These are phyloP conservation scores for Premnoplex brunnescens DNA, from an alignment of 2,797 vertebrate genomes.

Conservation along the genomic window DNA sequence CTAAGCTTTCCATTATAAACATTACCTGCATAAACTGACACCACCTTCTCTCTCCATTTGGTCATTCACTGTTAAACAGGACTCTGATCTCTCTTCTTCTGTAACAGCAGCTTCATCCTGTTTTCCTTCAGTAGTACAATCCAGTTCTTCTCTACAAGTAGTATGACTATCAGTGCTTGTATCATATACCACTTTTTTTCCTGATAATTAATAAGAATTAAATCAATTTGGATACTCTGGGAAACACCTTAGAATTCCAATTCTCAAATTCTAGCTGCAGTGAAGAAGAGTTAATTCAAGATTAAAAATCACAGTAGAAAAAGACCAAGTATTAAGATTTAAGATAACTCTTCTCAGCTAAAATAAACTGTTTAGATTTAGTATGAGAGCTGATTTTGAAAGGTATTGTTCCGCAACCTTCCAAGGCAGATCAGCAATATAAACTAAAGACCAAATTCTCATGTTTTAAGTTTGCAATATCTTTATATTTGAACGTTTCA, in stretches of 20 bases:
- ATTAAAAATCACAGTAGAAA: not conserved
- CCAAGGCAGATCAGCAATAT: not conserved
- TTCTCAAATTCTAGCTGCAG: not conserved
- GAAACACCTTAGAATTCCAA: not conserved
- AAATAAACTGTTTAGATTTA: not conserved
- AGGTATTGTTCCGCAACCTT: not conserved
- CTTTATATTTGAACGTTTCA: not conserved
- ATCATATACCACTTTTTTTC: not conserved
- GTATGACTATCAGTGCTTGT: not conserved
- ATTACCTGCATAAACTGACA: slow-evolving; percentile 58
- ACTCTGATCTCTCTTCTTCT: not conserved
- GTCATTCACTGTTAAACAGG: not conserved
- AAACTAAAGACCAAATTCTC: not conserved
- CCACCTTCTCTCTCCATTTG: not conserved
- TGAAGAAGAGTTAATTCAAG: not conserved
- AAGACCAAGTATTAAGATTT: not conserved
- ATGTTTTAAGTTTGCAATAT: not conserved
- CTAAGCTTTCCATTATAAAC: not conserved
- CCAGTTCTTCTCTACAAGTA: slow-evolving; percentile 6
- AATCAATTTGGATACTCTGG: not conserved
- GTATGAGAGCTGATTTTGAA: not conserved
- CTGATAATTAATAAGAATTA: slow-evolving; percentile 46
- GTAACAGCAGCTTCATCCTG: not conserved
- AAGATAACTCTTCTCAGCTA: not conserved
- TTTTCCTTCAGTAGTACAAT: not conserved